phyloP scores from a whole-genome alignment of 2,113 vertebrate species.

The Eudyptes chrysolophus region DNA sequence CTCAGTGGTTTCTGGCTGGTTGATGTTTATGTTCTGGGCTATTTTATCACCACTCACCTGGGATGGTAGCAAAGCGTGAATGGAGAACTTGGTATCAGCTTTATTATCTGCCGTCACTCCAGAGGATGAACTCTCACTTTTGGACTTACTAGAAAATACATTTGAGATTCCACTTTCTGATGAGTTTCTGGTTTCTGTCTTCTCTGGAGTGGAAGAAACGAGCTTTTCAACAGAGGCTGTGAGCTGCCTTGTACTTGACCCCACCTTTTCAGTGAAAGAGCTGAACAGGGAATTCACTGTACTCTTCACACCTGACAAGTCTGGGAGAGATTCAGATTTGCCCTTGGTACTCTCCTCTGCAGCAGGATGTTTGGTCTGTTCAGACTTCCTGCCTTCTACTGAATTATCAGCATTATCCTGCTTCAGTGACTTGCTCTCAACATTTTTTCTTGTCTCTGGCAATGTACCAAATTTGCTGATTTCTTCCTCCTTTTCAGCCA shows the following conservation, averaged over 20 bases:
- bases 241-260: slow-evolving; percentile 79
- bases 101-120: slow-evolving; percentile 63
- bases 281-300: slow-evolving; percentile 83
- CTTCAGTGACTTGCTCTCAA: neutral
- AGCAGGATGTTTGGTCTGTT: slow-evolving; percentile 12
- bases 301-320: slow-evolving; percentile 82
- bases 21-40: neutral
- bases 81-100: slow-evolving; percentile 67
- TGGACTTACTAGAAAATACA: slow-evolving; percentile 73
- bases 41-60: slow-evolving; percentile 41
- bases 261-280: slow-evolving; percentile 86
- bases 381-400: slow-evolving; percentile 36
- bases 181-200: slow-evolving; percentile 51
- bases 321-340: slow-evolving; percentile 63
- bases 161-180: slow-evolving; percentile 74
- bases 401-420: slow-evolving; percentile 41
- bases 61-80: slow-evolving; percentile 62
- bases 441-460: slow-evolving; percentile 69
- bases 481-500: slow-evolving; percentile 94
- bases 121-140: slow-evolving; percentile 68
- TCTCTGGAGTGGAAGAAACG: slow-evolving; percentile 63
- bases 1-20: neutral
- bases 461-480: slow-evolving; percentile 85
- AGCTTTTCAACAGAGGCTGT: slow-evolving; percentile 75
- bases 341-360: slow-evolving; percentile 15